These are phyloP conservation scores for Spicauda simplicius DNA, from an alignment of 2,888 invertebrate species.

Conservation along the genomic window DNA sequence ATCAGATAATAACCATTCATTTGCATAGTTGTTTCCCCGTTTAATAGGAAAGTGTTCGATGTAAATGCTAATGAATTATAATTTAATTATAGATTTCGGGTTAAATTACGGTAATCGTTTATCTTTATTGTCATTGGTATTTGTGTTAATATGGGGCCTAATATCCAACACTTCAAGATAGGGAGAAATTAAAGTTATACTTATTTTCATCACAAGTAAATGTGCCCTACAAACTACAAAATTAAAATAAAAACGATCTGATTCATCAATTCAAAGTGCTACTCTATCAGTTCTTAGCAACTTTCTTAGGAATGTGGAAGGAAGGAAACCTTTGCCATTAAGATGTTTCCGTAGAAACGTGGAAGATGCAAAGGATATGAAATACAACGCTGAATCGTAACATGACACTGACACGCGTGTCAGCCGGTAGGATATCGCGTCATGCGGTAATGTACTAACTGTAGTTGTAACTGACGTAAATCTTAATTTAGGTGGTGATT, in stretches of 20 bases:
- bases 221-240: no score
- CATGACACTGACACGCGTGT: slow-evolving; percentile 5
- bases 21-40: slow-evolving; percentile 21
- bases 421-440: slow-evolving; percentile 14
- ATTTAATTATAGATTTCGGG: neutral
- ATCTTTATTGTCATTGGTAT: no score
- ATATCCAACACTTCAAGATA: no score
- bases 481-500: slow-evolving; percentile 7
- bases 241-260: no score
- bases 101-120: neutral
- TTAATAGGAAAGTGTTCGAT: neutral
- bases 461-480: neutral
- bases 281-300: neutral
- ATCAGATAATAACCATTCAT: slow-evolving; percentile 10
- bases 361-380: slow-evolving; percentile 12
- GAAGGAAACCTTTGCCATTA: neutral
- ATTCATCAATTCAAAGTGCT: neutral
- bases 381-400: slow-evolving; percentile 6
- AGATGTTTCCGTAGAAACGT: neutral
- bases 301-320: neutral
- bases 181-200: no score
- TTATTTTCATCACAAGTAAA: no score
- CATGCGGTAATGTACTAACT: slow-evolving; percentile 10
- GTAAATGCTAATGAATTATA: slow-evolving; percentile 4
- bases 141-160: no score